Percentiles rank a stretch among this genome's conserved stretches.
phyloP scores from a whole-genome alignment of 2,113 vertebrate species.

The Laticauda colubrina region DNA sequence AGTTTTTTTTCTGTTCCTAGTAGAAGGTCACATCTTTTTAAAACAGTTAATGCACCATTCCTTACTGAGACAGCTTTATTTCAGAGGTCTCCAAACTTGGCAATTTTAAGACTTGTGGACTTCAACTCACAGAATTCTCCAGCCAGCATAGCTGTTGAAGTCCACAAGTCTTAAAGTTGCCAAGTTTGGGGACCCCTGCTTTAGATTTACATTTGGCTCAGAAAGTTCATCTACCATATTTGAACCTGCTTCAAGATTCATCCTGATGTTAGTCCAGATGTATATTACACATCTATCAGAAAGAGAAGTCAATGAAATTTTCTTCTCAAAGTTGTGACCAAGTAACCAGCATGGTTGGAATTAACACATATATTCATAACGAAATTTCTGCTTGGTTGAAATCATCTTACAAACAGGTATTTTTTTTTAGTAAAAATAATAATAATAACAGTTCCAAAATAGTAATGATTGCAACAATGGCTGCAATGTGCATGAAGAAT shows the following conservation, averaged over 20 bases:
- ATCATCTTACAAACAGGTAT: background rate
- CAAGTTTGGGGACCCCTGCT: too few relatives aligned
- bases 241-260: background rate
- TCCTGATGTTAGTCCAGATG: background rate
- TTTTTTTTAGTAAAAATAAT: background rate
- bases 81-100: too few relatives aligned
- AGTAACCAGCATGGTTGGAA: background rate
- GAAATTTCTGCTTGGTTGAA: background rate
- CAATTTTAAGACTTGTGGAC: too few relatives aligned
- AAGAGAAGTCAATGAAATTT: background rate
- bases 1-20: background rate
- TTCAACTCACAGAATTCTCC: too few relatives aligned
- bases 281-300: background rate
- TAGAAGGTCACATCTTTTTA: background rate
- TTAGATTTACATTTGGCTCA: background rate
- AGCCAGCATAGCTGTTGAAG: too few relatives aligned
- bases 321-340: background rate
- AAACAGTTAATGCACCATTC: background rate
- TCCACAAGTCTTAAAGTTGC: too few relatives aligned
- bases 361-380: background rate
- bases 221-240: background rate
- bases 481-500: background rate
- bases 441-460: background rate
- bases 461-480: background rate
- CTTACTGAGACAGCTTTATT: background rate